These are phyloP conservation scores for Nibea coibor DNA, from an alignment of 2,113 vertebrate species.

Conservation along the genomic window DNA sequence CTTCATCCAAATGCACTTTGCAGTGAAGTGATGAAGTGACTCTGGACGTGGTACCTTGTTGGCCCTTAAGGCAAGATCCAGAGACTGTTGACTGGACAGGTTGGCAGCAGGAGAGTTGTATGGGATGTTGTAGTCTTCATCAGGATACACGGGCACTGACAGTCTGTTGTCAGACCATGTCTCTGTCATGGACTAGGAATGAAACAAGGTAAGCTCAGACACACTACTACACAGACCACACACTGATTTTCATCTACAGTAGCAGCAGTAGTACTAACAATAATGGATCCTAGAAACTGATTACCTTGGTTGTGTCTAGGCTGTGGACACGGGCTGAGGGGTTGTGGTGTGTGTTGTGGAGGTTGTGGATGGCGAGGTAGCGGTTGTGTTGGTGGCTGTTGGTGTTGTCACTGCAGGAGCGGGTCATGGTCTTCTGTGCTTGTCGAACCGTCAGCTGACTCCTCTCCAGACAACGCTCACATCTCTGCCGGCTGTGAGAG, in stretches of 20 bases:
- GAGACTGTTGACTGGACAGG: conserved; percentile 69
- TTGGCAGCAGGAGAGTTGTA: conserved; percentile 73
- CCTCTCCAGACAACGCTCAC: conserved; percentile 83
- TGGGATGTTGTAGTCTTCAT: conserved; percentile 72
- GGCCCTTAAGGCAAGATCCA: conserved; percentile 75
- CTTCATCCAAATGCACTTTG: background rate
- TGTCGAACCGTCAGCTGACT: conserved; percentile 70
- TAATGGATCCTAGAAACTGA: background rate
- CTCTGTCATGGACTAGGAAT: conserved; percentile 48
- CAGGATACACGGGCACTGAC: conserved; percentile 62
- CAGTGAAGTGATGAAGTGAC: background rate
- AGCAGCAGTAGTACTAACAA: background rate
- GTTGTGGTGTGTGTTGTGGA: conserved; percentile 58
- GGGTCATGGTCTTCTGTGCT: conserved; percentile 88
- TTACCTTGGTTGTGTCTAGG: conserved; percentile 78
- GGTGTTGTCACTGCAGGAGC: conserved; percentile 92
- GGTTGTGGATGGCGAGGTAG: conserved; percentile 40
- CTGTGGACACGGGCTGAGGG: conserved; percentile 77
- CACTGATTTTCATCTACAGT: too few relatives aligned
- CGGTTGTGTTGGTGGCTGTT: conserved; percentile 69
- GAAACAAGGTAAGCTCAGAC: background rate
- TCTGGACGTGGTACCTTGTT: conserved; percentile 67
- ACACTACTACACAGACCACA: background rate
- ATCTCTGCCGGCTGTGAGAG: conserved; percentile 85
- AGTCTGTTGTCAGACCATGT: conserved; percentile 77